A percentile compares a stretch with the other conserved stretches of the same genome.
Evolutionary conservation across 2,888 invertebrate genomes (phyloP).

Genomic region (Amphipoea oculea): DNA sequence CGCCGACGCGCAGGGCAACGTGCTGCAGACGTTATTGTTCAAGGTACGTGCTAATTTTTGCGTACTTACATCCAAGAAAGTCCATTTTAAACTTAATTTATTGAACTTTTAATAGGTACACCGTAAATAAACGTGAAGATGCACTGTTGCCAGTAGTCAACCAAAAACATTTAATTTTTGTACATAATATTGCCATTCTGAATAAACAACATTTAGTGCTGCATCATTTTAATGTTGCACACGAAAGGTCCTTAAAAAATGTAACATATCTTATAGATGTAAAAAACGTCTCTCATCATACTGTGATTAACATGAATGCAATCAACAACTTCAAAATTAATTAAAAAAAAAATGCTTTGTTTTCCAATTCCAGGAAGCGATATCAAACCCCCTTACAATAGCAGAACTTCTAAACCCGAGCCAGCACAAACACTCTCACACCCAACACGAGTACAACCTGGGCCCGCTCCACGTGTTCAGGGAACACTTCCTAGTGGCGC

Average conservation of each 20-base stretch:
- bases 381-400: conserved; percentile 90
- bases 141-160: neutral
- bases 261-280: too few species aligned
- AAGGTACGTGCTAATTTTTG: conserved; percentile 88
- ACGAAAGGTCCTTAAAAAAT: neutral
- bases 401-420: conserved; percentile 94
- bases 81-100: neutral
- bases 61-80: too few species aligned
- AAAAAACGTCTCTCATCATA: neutral
- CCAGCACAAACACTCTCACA: conserved; percentile 69
- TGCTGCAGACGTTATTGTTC: conserved; percentile 96
- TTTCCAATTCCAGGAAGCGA: conserved; percentile 79
- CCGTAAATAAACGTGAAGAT: neutral
- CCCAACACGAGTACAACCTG: conserved; percentile 80
- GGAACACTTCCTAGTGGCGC: conserved; percentile 94
- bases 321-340: neutral
- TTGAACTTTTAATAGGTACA: neutral
- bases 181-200: neutral
- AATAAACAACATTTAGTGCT: neutral
- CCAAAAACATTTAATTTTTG: neutral
- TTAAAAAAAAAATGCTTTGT: neutral
- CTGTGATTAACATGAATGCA: neutral
- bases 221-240: neutral
- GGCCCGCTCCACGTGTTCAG: conserved; percentile 92
- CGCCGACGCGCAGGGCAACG: conserved; percentile 93